Conservation (phyloP, 2,888 invertebrate species). For the Trachelus troglodyta region DNA sequence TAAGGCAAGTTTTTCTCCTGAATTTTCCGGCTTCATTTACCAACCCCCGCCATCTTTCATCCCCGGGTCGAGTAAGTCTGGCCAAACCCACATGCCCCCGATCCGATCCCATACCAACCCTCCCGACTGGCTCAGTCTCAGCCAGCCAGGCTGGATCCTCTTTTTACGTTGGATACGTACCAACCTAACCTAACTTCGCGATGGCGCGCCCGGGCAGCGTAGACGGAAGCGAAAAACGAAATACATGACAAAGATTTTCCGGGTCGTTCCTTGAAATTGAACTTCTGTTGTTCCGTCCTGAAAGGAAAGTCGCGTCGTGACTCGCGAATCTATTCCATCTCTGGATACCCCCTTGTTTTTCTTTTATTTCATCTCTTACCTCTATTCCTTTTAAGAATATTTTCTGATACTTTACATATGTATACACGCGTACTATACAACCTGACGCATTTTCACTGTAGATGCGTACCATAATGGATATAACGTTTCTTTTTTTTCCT, state of each 20-base stretch:
- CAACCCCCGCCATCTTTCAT: neutral
- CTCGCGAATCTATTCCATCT: neutral
- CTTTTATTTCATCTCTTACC: slow-evolving; percentile 36
- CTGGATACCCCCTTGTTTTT: slow-evolving; percentile 20
- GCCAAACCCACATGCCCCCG: neutral
- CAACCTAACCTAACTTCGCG: neutral
- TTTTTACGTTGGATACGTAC: neutral
- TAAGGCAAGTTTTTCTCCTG: neutral
- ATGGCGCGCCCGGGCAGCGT: neutral
- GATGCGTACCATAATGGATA: neutral
- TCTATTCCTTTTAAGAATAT: neutral
- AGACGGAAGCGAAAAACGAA: slow-evolving; percentile 34
- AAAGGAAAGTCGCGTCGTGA: neutral
- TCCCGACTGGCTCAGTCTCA: neutral
- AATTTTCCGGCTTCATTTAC: neutral
- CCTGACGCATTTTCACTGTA: neutral
- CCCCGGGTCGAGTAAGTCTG: neutral
- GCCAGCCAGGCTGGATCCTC: neutral
- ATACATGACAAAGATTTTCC: slow-evolving; percentile 54
- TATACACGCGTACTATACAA: neutral
- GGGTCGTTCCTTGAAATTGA: slow-evolving; percentile 58
- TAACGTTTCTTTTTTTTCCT: neutral
- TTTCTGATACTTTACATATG: slow-evolving; percentile 7
- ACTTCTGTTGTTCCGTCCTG: slow-evolving; percentile 55
- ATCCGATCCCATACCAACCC: neutral